Base-by-base conservation (phyloP, 2,888 invertebrate species). In the Candidula unifasciata region DNA sequence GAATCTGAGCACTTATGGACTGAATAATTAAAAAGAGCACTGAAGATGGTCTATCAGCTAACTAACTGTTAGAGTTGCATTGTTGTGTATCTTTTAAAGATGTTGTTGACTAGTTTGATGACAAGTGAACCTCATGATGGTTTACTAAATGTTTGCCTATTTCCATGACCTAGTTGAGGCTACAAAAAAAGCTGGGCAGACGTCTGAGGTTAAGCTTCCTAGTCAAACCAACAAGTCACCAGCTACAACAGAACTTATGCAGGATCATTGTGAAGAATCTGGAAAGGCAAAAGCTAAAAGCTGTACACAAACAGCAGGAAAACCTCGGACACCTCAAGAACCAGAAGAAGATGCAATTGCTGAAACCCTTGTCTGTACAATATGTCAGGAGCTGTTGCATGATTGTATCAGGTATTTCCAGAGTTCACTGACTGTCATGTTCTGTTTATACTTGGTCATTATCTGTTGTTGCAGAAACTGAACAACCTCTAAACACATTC, bases 341-440 rank as follows among this genome's bases (percentile, higher is more conserved):
- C 81, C 73, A n/a, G 86, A 85, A 24, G 87, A 85, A 13, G 92
- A 93, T 88, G 92, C 89, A 18, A 89, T 93, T 71, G 91, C 90
- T 52, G 92, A 93, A 71, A 90, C 89, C 8, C 86, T 93, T 68
- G 87, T 89, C 21, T 93, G 93, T 88, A 90, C 89, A 82, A 93
- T 93, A 27, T 93, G 93, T 87, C 92, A 92, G 87, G 93, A 93
- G 69, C 89, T 93, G 30, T 88, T 93, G 73, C 91, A 93, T 89
- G 92, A 93, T 84, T 93, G 93, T 88, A 90, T 93, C 81, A 93
- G 93, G 93, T 93, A 35, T 10, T 10, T 73, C 2, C 3, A 24
- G 21, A 37, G 30, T 18, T 35, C 18, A 24, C 5, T 44, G 0
- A 13, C 6, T 44, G 2, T 44, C 13, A 44, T 44, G 44, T 44